A percentile compares a stretch with the other conserved stretches of the same genome.
Conservation (phyloP, 2,888 invertebrate species). For the Phalangium opilio region DNA sequence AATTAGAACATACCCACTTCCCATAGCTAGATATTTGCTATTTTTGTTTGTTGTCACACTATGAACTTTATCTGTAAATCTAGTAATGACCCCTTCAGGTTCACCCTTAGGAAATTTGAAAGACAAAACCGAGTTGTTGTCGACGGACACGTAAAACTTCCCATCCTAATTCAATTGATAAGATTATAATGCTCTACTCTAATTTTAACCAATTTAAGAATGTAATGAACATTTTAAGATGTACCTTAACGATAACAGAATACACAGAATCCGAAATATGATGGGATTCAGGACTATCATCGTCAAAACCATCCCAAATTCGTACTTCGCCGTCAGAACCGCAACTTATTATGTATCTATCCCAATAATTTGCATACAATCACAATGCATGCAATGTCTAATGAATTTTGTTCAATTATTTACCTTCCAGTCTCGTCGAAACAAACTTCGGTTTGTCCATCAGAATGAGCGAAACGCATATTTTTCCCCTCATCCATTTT, state of each 20-base stretch:
- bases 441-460: no score
- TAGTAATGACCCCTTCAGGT: slow-evolving; percentile 65
- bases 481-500: no score
- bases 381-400: no score
- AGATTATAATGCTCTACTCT: neutral
- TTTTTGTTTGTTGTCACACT: slow-evolving; percentile 53
- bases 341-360: slow-evolving; percentile 61
- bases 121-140: slow-evolving; percentile 68
- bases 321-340: slow-evolving; percentile 85
- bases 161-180: slow-evolving; percentile 31
- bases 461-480: no score
- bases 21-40: slow-evolving; percentile 50
- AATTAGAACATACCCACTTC: slow-evolving; percentile 41
- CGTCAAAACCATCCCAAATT: slow-evolving; percentile 64
- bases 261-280: slow-evolving; percentile 70
- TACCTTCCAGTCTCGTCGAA: no score
- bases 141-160: slow-evolving; percentile 60
- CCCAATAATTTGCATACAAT: no score
- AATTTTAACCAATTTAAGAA: no score
- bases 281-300: slow-evolving; percentile 60
- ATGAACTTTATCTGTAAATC: slow-evolving; percentile 75
- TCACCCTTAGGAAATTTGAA: slow-evolving; percentile 60
- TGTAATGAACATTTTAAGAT: no score
- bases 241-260: slow-evolving; percentile 52
- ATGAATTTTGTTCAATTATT: no score